phyloP scores from a whole-genome alignment of 2,113 vertebrate species.

The Sturnus vulgaris region DNA sequence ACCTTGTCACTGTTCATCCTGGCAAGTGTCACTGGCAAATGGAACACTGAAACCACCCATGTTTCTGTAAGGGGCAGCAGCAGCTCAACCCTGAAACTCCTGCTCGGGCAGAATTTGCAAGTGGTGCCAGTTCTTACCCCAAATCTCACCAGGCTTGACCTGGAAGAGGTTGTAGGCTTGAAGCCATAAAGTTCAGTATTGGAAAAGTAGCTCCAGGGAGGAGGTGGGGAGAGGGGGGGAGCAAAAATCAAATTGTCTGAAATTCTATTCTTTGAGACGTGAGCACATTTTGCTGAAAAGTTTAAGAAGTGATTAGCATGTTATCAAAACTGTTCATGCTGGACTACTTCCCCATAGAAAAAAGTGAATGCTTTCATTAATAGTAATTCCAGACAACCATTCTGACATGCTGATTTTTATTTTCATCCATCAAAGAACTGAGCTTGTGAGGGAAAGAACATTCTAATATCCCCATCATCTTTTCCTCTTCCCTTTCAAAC shows the following conservation, averaged over 20 bases:
- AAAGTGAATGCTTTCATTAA: not conserved
- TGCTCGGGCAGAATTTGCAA: not conserved
- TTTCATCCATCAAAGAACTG: not conserved
- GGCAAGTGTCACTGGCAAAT: not conserved
- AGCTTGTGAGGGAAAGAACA: not conserved
- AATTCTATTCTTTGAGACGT: not conserved
- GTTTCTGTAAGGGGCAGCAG: not conserved
- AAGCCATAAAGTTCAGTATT: not conserved
- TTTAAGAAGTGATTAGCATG: not conserved
- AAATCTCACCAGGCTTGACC: not conserved
- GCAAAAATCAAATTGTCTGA: not conserved
- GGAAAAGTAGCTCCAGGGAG: not conserved
- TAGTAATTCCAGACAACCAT: not conserved
- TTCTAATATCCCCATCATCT: not conserved
- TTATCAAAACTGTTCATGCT: not conserved
- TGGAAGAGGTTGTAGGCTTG: not conserved
- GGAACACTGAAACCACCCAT: not conserved
- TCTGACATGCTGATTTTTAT: not conserved
- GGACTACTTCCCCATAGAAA: not conserved
- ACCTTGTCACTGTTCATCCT: not conserved
- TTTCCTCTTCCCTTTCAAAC: not conserved
- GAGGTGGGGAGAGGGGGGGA: rapidly evolving
- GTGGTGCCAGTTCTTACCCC: not conserved
- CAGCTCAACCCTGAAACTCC: not conserved
- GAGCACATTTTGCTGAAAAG: not conserved